phyloP scores from a whole-genome alignment of 2,888 invertebrate species.

The Norana najaformis region DNA sequence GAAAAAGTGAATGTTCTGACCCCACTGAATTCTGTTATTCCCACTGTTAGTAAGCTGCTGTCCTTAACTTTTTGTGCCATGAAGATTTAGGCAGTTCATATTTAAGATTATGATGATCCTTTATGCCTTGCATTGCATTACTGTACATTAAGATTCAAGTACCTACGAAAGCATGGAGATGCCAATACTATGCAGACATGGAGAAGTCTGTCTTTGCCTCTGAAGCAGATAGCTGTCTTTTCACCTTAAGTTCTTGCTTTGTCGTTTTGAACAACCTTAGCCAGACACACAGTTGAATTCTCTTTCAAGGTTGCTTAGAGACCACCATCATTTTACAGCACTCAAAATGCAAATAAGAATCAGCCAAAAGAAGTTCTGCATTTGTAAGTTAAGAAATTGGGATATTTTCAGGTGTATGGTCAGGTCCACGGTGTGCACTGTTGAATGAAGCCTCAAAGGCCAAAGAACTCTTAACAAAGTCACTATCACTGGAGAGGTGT shows the following conservation, averaged over 20 bases:
- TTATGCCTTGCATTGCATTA: too few relatives aligned
- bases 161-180: not conserved
- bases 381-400: not conserved
- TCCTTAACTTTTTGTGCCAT: not conserved
- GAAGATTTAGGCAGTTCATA: too few relatives aligned
- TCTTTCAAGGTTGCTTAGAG: not conserved
- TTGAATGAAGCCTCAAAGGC: not conserved
- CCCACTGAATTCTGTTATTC: too few relatives aligned
- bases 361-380: not conserved
- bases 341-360: not conserved
- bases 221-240: not conserved
- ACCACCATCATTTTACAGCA: not conserved
- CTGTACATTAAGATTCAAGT: not conserved
- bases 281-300: too few relatives aligned
- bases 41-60: not conserved
- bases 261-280: not conserved
- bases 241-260: not conserved
- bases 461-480: not conserved
- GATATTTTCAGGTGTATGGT: not conserved
- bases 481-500: not conserved
- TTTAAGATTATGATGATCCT: too few relatives aligned
- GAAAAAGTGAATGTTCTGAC: too few relatives aligned
- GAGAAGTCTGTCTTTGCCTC: not conserved
- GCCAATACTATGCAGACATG: not conserved
- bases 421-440: not conserved